A percentile compares a stretch with the other conserved stretches of the same genome.
phyloP scores from a whole-genome alignment of 2,888 invertebrate genomes.

The Tipula vernalis region DNA sequence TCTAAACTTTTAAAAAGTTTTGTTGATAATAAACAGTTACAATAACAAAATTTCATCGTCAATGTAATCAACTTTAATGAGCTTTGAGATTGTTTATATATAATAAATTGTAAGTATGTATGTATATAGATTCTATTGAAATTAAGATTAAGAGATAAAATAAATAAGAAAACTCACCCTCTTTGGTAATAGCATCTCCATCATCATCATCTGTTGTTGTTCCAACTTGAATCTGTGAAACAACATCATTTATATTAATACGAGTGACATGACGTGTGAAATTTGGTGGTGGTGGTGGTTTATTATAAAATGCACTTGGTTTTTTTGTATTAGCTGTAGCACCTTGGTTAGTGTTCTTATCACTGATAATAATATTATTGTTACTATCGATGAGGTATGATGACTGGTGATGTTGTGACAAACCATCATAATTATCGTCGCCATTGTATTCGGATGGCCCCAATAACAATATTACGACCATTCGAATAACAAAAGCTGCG shows the following conservation, averaged over 20 bases:
- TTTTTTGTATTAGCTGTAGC: background rate
- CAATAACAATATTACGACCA: constrained; percentile 38
- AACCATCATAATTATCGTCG: constrained; percentile 24
- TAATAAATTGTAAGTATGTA: background rate
- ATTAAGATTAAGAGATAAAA: constrained; percentile 9
- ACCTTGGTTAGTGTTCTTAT: background rate
- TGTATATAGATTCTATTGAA: background rate
- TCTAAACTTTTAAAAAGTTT: background rate
- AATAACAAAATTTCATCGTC: background rate
- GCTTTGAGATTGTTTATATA: background rate
- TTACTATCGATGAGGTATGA: constrained; percentile 30
- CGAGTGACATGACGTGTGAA: constrained; percentile 37
- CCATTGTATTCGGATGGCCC: constrained; percentile 32
- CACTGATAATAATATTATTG: constrained; percentile 20
- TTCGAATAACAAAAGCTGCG: constrained; percentile 22
- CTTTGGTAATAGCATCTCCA: constrained; percentile 75
- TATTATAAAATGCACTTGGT: background rate
- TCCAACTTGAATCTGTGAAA: constrained; percentile 47
- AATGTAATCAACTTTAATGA: background rate
- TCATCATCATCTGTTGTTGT: constrained; percentile 41
- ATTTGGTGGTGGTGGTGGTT: constrained; percentile 16
- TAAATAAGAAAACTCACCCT: constrained; percentile 46
- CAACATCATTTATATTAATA: constrained; percentile 37
- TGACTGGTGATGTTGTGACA: background rate
- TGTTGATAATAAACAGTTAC: background rate